Conservation (phyloP, 2,888 invertebrate genomes). For the Hypselothyrea guttata region DNA sequence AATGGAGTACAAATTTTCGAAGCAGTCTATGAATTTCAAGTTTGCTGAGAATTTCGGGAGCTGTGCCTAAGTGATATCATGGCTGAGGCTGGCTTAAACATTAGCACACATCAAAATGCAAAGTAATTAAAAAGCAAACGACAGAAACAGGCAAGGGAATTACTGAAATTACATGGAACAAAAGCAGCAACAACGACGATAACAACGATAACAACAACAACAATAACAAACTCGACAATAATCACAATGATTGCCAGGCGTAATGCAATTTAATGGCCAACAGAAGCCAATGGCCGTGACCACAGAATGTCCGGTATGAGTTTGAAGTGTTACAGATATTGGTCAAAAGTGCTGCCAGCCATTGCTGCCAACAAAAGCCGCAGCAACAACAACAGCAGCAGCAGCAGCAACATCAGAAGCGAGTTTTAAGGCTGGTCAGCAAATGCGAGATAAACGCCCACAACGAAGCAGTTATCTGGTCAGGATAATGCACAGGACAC, state of each 20-base stretch:
- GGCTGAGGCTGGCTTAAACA: slow-evolving; percentile 27
- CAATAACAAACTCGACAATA: slow-evolving; percentile 24
- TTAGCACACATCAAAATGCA: slow-evolving; percentile 50
- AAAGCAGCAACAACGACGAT: slow-evolving; percentile 25
- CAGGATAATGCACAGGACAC: slow-evolving; percentile 29
- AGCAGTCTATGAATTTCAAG: not conserved
- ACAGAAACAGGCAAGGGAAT: slow-evolving; percentile 44
- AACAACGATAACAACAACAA: slow-evolving; percentile 10
- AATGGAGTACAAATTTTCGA: not conserved
- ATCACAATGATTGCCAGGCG: slow-evolving; percentile 49
- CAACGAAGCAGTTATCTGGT: slow-evolving; percentile 52
- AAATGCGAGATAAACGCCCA: slow-evolving; percentile 56
- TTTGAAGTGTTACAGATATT: slow-evolving; percentile 75
- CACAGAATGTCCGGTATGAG: slow-evolving; percentile 59
- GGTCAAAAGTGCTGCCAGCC: slow-evolving; percentile 64
- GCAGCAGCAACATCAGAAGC: not conserved
- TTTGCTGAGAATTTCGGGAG: not conserved
- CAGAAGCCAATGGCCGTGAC: slow-evolving; percentile 50
- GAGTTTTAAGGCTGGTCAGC: slow-evolving; percentile 3
- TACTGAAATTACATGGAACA: slow-evolving; percentile 50
- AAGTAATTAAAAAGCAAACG: slow-evolving; percentile 51
- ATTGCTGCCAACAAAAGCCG: slow-evolving; percentile 43
- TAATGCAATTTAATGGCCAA: slow-evolving; percentile 72
- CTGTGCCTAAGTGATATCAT: slow-evolving; percentile 18
- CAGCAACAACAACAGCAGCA: slow-evolving; percentile 11